Evolutionary conservation across 2,797 vertebrate species (phyloP).

Genomic region (Falco columbarius): DNA sequence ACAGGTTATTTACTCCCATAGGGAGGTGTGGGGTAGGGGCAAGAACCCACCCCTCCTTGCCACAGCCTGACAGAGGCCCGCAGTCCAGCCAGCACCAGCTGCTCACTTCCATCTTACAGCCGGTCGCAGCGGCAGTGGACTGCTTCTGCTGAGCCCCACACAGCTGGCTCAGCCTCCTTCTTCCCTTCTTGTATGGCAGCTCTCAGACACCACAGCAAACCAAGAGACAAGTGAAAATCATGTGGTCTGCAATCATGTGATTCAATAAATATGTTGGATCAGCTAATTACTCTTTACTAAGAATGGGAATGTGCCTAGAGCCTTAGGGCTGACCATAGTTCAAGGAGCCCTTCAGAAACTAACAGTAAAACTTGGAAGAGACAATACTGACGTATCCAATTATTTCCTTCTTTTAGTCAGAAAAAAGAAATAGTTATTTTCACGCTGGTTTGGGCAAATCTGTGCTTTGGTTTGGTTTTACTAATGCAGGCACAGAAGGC

Average conservation of each 20-base stretch:
- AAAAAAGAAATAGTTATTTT: not conserved
- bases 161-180: not conserved
- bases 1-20: not conserved
- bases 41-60: not conserved
- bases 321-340: not conserved
- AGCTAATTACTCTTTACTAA: not conserved
- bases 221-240: not conserved
- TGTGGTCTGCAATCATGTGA: not conserved
- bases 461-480: not conserved
- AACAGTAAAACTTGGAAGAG: not conserved
- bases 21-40: not conserved
- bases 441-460: not conserved
- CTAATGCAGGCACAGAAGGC: not conserved
- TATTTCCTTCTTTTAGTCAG: not conserved
- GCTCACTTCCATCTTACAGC: not conserved
- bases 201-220: not conserved
- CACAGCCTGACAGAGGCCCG: not conserved
- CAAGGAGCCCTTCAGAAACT: not conserved
- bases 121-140: not conserved
- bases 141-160: not conserved
- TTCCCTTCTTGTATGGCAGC: not conserved
- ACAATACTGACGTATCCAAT: not conserved
- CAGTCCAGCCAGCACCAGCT: not conserved
- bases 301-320: not conserved
- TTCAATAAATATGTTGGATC: not conserved